These are phyloP conservation scores for Neelides sp. DNA, from an alignment of 1,140 invertebrate species.

Conservation along the genomic window DNA sequence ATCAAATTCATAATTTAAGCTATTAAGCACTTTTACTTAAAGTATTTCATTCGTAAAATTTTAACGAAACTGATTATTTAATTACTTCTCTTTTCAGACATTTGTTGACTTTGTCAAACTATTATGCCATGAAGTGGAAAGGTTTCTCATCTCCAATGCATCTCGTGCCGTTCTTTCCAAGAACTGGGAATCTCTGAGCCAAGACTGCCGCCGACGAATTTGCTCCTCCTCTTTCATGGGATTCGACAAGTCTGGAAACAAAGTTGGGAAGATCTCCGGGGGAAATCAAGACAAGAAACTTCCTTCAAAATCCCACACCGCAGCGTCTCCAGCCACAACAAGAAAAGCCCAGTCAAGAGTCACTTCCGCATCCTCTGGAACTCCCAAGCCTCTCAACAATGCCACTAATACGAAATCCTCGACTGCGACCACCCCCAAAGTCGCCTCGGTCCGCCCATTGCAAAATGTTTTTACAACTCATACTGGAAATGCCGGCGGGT, in stretches of 20 bases:
- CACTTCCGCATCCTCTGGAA: not conserved
- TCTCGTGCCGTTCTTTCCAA: constrained; percentile 27
- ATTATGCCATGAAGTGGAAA: constrained; percentile 32
- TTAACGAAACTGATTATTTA: constrained; percentile 3
- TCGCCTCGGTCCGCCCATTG: constrained; percentile 24
- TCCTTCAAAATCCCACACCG: not conserved
- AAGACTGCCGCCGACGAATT: constrained; percentile 22
- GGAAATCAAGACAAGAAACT: not conserved
- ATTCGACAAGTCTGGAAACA: constrained; percentile 27
- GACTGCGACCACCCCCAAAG: constrained; percentile 3
- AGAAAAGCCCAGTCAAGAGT: not conserved
- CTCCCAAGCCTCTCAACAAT: not conserved
- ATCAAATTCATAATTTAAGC: constrained; percentile 13
- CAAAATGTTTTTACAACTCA: constrained; percentile 16
- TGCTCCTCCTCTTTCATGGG: constrained; percentile 27
- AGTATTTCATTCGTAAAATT: constrained; percentile 14
- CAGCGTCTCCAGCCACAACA: not conserved
- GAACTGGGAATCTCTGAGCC: constrained; percentile 24
- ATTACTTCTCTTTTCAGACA: constrained; percentile 19
- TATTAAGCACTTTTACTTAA: constrained; percentile 14
- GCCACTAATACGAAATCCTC: not conserved
- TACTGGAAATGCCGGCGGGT: not conserved
- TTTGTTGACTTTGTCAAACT: constrained; percentile 33
- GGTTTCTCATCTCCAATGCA: constrained; percentile 27
- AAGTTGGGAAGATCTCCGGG: constrained; percentile 14